Base-by-base conservation (phyloP, 2,113 vertebrate species). In the Megaleporinus macrocephalus region DNA sequence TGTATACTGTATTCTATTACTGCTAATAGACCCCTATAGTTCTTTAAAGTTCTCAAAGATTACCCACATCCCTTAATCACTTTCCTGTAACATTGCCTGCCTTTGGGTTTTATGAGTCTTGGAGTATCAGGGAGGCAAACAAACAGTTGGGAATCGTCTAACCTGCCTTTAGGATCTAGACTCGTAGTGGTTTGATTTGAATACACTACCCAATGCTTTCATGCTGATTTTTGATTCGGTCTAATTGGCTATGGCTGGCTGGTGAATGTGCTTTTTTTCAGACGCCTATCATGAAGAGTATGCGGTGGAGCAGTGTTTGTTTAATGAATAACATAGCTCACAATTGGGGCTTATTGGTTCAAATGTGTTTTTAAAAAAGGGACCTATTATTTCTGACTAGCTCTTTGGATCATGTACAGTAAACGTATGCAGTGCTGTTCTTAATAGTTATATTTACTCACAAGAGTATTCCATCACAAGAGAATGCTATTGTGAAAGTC, bases 181-280 rank as follows among this genome's bases (percentile, higher is more conserved):
- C 47, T 81, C 41, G 26, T 65, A 85, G 36, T 68, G 61, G 63
- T 73, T 78, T 66, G 62, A 83, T 79, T 18, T 55, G 30, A 59
- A 75, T 69, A 78, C 77, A 26, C 69, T 68, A 76, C 70, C 27
- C 27, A 30, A 59, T 49, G 12, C 71, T 36, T 36, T 51, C 18
- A 30, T 73, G 20, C n/a, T 63, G 44, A 61, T 61, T 65, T 61
- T 62, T 66, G 65, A 71, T 85, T 44, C 41, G 66, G 44, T 85
- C 75, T 83, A 83, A 87, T 83, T 85, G 81, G 77, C 71, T 53
- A 81, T 83, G 78, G 70, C 70, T 81, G 41, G 22, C 73, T 76
- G 76, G 53, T 70, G 72, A 86, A 61, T 65, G 57, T 79, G 36
- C 44, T 65, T 47, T n/a, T 76, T 81, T 82, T 79, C 73, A 79